These are phyloP conservation scores for Nixonia krombeini DNA, from an alignment of 1,140 invertebrate genomes.

Conservation along the genomic window DNA sequence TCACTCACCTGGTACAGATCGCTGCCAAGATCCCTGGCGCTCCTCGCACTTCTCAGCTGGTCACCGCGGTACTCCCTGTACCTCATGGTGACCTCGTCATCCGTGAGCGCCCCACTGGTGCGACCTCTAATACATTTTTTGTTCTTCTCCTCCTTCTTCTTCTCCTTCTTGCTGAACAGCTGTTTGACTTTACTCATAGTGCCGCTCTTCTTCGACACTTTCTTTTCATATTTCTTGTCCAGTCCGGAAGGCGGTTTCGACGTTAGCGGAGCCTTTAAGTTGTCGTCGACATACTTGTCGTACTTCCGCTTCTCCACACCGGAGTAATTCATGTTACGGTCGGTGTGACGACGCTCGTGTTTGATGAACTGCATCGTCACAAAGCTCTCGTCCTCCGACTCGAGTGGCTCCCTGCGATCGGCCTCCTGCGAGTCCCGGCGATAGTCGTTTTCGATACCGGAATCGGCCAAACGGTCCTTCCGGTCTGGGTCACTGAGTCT, in stretches of 20 bases:
- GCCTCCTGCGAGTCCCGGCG: constrained; percentile 78
- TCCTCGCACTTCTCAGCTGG: constrained; percentile 63
- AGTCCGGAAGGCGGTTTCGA: constrained; percentile 62
- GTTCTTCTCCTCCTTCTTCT: constrained; percentile 65
- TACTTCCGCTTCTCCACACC: constrained; percentile 63
- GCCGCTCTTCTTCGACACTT: constrained; percentile 62
- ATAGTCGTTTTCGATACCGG: constrained; percentile 85
- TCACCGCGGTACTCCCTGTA: constrained; percentile 67
- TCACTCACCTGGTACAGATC: constrained; percentile 66
- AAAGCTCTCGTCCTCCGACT: constrained; percentile 77
- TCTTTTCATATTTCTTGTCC: constrained; percentile 67
- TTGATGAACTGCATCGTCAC: constrained; percentile 77
- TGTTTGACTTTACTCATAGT: constrained; percentile 69
- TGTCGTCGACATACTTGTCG: constrained; percentile 70
- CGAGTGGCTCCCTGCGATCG: constrained; percentile 68
- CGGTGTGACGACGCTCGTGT: constrained; percentile 78
- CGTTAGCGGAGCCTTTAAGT: constrained; percentile 47
- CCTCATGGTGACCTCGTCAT: constrained; percentile 66
- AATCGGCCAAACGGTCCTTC: constrained; percentile 80
- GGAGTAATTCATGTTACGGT: constrained; percentile 64
- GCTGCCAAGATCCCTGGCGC: constrained; percentile 62
- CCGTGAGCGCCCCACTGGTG: constrained; percentile 61
- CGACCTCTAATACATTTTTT: constrained; percentile 53
- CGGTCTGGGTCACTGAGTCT: constrained; percentile 62
- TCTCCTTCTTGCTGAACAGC: constrained; percentile 67